These are phyloP conservation scores for Periparus ater DNA, from an alignment of 2,797 vertebrate species.

Conservation along the genomic window DNA sequence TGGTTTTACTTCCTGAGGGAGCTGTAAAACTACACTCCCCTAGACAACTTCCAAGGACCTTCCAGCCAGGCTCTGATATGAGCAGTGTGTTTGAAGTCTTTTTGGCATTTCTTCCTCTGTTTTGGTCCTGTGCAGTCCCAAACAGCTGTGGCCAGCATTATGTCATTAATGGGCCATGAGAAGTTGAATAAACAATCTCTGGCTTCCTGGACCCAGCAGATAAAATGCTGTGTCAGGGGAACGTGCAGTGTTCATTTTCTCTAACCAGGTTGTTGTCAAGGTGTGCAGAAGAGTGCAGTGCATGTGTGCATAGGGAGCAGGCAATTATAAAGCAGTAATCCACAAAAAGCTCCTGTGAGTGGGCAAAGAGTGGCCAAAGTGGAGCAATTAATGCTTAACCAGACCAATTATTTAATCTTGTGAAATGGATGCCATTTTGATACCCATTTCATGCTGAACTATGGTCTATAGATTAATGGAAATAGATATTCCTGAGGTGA, in stretches of 20 bases:
- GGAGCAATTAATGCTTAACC: slow-evolving; percentile 53
- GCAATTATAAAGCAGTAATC: slow-evolving; percentile 49
- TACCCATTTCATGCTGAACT: not conserved
- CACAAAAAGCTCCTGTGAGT: slow-evolving; percentile 39
- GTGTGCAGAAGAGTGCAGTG: not conserved
- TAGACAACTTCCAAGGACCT: not conserved
- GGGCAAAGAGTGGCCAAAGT: slow-evolving; percentile 45
- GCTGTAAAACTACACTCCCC: not conserved
- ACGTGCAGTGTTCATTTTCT: not conserved
- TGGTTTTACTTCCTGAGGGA: not conserved
- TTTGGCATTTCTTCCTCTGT: not conserved
- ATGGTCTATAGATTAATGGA: not conserved
- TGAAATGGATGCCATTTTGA: slow-evolving; percentile 16
- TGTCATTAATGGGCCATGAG: slow-evolving; percentile 32
- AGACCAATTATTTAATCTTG: slow-evolving; percentile 30
- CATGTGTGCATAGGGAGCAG: slow-evolving; percentile 16
- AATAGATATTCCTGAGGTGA: not conserved
- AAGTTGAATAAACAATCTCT: slow-evolving; percentile 9
- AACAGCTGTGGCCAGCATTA: slow-evolving; percentile 42
- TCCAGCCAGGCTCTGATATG: not conserved
- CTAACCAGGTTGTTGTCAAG: slow-evolving; percentile 17
- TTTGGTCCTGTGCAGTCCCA: not conserved
- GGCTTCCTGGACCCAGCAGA: not conserved
- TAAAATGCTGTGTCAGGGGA: not conserved
- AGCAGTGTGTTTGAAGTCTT: not conserved